These are phyloP conservation scores for Apeltes quadracus DNA, from an alignment of 2,113 vertebrate genomes.

Conservation along the genomic window DNA sequence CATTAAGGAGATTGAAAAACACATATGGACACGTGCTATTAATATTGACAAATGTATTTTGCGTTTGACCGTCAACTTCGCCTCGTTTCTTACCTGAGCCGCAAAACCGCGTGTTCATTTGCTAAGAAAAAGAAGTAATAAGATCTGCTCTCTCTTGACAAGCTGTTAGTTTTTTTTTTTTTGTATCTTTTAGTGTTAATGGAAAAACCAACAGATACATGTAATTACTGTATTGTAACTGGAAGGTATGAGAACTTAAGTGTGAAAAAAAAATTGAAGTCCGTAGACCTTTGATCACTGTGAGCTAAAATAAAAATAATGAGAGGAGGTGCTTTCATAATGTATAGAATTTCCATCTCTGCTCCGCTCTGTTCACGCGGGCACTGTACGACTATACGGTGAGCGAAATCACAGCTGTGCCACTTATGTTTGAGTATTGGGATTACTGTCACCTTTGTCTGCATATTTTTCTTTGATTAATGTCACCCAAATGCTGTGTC, in stretches of 20 bases:
- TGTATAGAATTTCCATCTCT: slow-evolving; percentile 65
- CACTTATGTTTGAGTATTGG: slow-evolving; percentile 78
- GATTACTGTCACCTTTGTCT: slow-evolving; percentile 85
- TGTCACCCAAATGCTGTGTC: slow-evolving; percentile 85
- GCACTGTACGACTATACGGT: slow-evolving; percentile 65
- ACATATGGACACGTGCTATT: slow-evolving; percentile 37
- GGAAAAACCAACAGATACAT: slow-evolving; percentile 68
- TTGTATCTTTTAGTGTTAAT: slow-evolving; percentile 68
- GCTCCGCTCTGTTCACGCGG: slow-evolving; percentile 18
- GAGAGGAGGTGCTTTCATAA: slow-evolving; percentile 61
- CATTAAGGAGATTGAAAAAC: slow-evolving; percentile 69
- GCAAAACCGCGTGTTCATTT: slow-evolving; percentile 42
- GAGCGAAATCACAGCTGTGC: slow-evolving; percentile 73
- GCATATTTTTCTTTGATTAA: slow-evolving; percentile 87
- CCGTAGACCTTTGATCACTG: slow-evolving; percentile 47
- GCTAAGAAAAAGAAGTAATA: slow-evolving; percentile 32
- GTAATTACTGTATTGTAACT: slow-evolving; percentile 69
- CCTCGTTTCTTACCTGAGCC: slow-evolving; percentile 13
- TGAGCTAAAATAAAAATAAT: slow-evolving; percentile 75
- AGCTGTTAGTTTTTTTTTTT: slow-evolving; percentile 28
- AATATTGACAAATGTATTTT: slow-evolving; percentile 31
- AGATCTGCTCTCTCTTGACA: slow-evolving; percentile 49
- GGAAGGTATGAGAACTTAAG: slow-evolving; percentile 60
- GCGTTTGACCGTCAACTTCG: slow-evolving; percentile 15
- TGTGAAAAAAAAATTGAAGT: slow-evolving; percentile 66